Evolutionary conservation across 2,797 vertebrate genomes (phyloP).

Genomic region (Takifugu ocellatus): DNA sequence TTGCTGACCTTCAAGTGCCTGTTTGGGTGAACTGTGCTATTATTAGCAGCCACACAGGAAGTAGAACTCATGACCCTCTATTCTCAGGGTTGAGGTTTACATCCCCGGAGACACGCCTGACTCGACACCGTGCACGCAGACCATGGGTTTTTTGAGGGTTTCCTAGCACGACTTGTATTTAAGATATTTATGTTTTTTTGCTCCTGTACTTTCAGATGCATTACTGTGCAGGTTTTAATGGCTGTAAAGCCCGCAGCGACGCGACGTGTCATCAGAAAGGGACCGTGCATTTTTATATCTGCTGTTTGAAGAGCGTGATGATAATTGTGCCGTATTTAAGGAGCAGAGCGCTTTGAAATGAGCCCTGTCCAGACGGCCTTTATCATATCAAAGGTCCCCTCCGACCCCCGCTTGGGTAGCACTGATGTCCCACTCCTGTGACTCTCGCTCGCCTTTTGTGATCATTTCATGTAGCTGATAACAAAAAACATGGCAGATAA

Average conservation of each 20-base stretch:
- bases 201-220: background rate
- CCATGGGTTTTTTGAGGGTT: constrained; percentile 3
- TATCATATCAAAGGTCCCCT: constrained; percentile 30
- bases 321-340: constrained; percentile 22
- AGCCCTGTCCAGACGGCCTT: constrained; percentile 10
- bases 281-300: constrained; percentile 16
- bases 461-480: background rate
- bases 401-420: background rate
- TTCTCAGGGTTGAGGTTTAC: constrained; percentile 58
- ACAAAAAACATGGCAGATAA: background rate
- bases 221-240: background rate
- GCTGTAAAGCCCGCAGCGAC: no score
- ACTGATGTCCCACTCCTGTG: background rate
- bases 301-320: constrained; percentile 16
- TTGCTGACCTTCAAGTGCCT: constrained; percentile 41
- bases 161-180: background rate
- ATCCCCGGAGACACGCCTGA: constrained; percentile 42
- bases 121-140: constrained; percentile 6
- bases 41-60: constrained; percentile 71
- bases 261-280: background rate
- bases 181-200: background rate
- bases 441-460: no score
- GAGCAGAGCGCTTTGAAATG: constrained; percentile 33
- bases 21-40: constrained; percentile 51
- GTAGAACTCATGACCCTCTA: constrained; percentile 54